Conservation (phyloP, 92 coral and sea anemone genomes). For the Galaxea fascicularis region DNA sequence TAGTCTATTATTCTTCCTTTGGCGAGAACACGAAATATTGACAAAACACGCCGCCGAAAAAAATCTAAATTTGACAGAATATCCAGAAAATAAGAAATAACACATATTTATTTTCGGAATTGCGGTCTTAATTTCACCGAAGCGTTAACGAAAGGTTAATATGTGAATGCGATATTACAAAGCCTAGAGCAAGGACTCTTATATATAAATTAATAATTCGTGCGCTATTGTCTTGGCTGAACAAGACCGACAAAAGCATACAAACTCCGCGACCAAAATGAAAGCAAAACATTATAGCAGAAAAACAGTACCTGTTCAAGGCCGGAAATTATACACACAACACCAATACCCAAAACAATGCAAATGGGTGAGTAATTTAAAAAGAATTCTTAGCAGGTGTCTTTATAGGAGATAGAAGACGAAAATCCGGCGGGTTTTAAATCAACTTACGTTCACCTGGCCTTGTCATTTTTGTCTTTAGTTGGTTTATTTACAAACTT, state of each 20-base stretch:
- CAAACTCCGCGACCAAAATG: conserved; percentile 65
- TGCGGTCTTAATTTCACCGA: conserved; percentile 34
- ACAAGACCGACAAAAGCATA: conserved; percentile 66
- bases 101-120: conserved; percentile 21
- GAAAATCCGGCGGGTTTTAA: conserved; percentile 60
- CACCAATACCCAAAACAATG: conserved; percentile 73
- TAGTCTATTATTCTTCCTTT: conserved; percentile 13
- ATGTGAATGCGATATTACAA: conserved; percentile 30
- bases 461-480: conserved; percentile 36
- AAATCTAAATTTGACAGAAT: background rate
- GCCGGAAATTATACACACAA: conserved; percentile 80
- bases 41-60: background rate
- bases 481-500: conserved; percentile 62
- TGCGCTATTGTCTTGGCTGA: conserved; percentile 60
- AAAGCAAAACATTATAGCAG: conserved; percentile 67
- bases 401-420: conserved; percentile 56
- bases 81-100: background rate
- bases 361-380: conserved; percentile 82
- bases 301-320: conserved; percentile 77
- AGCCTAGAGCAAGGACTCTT: conserved; percentile 58
- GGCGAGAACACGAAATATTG: background rate
- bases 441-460: conserved; percentile 67
- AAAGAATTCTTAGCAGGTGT: conserved; percentile 76
- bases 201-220: conserved; percentile 62
- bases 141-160: conserved; percentile 55